Evolutionary conservation across 2,888 invertebrate genomes (phyloP).

Genomic region (Labia minor): DNA sequence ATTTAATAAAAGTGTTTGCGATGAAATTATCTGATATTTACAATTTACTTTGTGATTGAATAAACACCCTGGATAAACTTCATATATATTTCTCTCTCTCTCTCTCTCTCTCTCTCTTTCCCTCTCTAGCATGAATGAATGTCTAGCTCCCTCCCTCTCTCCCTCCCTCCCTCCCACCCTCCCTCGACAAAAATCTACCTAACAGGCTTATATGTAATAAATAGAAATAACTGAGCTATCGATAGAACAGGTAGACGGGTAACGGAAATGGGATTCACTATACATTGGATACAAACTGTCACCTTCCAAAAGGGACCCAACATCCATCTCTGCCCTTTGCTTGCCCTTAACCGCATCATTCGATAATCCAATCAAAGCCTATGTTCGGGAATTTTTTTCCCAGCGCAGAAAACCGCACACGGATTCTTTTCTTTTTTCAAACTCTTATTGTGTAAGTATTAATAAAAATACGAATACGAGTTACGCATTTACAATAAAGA

Average conservation of each 20-base stretch:
- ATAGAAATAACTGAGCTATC: neutral
- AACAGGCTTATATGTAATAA: neutral
- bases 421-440: too few relatives aligned
- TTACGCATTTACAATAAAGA: too few relatives aligned
- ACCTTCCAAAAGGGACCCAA: neutral
- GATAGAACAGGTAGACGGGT: neutral
- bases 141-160: neutral
- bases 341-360: neutral
- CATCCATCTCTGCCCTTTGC: neutral
- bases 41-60: constrained; percentile 8
- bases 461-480: too few relatives aligned
- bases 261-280: neutral
- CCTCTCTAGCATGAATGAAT: neutral
- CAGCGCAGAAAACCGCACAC: constrained; percentile 1
- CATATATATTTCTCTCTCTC: neutral
- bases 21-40: constrained; percentile 13
- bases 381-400: constrained; percentile 2
- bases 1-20: neutral
- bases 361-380: constrained; percentile 1
- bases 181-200: too few relatives aligned
- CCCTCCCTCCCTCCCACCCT: neutral
- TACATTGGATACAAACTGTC: neutral
- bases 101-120: neutral
- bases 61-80: neutral
- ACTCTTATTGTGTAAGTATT: too few relatives aligned